Base-by-base conservation (phyloP, 2,113 vertebrate species). In the Meleagris gallopavo region DNA sequence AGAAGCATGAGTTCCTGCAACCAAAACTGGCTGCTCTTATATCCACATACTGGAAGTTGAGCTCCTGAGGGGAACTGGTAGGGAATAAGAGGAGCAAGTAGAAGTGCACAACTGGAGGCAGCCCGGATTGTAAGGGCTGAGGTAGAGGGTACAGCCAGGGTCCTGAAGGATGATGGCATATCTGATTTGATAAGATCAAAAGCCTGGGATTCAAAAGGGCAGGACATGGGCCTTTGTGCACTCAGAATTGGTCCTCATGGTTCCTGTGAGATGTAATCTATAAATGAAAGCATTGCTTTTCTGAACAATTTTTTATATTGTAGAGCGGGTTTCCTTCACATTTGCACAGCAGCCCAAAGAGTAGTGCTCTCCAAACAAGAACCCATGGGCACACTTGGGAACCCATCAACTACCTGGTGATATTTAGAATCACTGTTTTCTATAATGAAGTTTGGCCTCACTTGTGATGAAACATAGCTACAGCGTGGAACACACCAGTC, bases 241-340 rank as follows among this genome's bases (percentile, higher is more conserved):
- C 46, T 60, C 67, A 91, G 72, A 83, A 86, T 88, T 72, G 74
- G 78, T 57, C 67, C 72, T 73, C 38, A 21, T 57, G 85, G 75
- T 46, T 93, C 85, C 60, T 1, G 50, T 88, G 87, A 95, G 94
- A 91, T 88, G 43, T 86, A 95, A 96, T 93, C 85, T 93, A 60
- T 67, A 34, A 45, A 46, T 79, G 86, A 85, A 92, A 71, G 64
- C 50, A 48, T 38, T 34, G 25, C 85, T 57, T 27, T 38, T 38
- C 34, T 91, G 72, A 94, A 89, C 86, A 95, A 89, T 73, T 1
- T 7, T 74, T 95, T 94, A 90, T 57, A 70, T 46, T 92, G 72
- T 71, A 71, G 50, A 32, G 18, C 17, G 70, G 60, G 19, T 62
- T 58, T 32, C 22, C 45, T 7, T 10, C 12, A 18, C 7, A 29